phyloP scores from a whole-genome alignment of 2,113 vertebrate species.

The Leiothrix lutea region DNA sequence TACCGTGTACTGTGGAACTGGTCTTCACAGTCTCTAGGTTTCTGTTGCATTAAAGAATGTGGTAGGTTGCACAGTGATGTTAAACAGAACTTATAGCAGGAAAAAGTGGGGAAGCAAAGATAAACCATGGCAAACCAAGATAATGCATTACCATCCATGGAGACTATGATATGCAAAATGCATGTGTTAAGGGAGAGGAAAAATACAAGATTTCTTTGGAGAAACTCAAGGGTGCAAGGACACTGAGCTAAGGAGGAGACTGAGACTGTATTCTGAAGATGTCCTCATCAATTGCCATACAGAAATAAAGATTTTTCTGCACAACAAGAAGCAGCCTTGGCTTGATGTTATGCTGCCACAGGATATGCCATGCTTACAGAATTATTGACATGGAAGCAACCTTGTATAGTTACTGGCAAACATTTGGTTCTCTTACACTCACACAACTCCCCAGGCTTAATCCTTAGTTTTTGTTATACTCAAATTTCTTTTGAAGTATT shows the following conservation, averaged over 20 bases:
- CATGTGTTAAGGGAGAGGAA: neutral
- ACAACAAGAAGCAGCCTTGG: neutral
- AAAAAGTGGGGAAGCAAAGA: neutral
- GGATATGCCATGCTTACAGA: accelerated
- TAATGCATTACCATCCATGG: neutral
- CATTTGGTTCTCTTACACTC: neutral
- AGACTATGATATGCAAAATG: neutral
- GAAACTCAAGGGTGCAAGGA: neutral
- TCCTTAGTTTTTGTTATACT: neutral
- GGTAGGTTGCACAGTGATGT: neutral
- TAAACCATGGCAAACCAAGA: neutral
- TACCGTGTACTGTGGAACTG: neutral
- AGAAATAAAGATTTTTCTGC: neutral
- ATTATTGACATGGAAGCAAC: neutral
- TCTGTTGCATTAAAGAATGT: neutral
- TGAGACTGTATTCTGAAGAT: neutral
- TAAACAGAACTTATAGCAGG: neutral
- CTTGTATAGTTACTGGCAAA: neutral
- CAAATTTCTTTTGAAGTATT: neutral
- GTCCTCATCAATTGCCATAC: neutral
- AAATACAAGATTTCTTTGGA: neutral
- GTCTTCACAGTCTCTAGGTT: neutral
- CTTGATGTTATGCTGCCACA: neutral
- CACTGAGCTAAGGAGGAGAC: neutral
- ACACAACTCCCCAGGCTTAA: neutral